phyloP scores from a whole-genome alignment of 2,888 invertebrate species.

The Dermolepida albohirtum region DNA sequence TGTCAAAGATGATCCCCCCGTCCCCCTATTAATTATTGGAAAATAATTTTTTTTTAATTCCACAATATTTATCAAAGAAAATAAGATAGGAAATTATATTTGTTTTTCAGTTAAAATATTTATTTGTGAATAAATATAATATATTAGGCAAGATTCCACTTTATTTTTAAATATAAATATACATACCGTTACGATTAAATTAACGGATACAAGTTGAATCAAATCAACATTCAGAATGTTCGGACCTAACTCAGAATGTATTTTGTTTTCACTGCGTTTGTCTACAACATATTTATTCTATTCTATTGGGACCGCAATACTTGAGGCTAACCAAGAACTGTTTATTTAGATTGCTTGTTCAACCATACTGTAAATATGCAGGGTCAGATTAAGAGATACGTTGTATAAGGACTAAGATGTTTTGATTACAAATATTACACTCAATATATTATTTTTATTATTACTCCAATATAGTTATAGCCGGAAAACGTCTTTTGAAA shows the following conservation, averaged over 20 bases:
- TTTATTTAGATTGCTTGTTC: conserved; percentile 59
- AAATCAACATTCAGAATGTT: neutral
- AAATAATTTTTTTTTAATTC: too few relatives aligned
- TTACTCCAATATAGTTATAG: too few relatives aligned
- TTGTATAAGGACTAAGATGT: neutral
- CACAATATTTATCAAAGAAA: too few relatives aligned
- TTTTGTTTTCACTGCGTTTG: conserved; percentile 5
- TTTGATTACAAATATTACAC: neutral
- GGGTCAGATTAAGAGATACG: conserved; percentile 36
- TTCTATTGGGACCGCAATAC: conserved; percentile 36
- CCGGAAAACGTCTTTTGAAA: too few relatives aligned
- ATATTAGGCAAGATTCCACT: too few relatives aligned
- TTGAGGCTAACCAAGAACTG: conserved; percentile 56
- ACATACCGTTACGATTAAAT: neutral
- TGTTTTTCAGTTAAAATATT: too few relatives aligned
- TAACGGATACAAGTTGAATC: neutral
- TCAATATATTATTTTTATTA: too few relatives aligned
- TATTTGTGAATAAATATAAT: too few relatives aligned
- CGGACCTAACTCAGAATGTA: neutral
- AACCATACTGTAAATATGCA: conserved; percentile 48
- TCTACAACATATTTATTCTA: conserved; percentile 14
- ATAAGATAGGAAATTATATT: too few relatives aligned
- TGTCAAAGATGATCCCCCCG: too few relatives aligned
- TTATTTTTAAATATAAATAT: too few relatives aligned
- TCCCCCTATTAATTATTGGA: too few relatives aligned